Evolutionary conservation across 2,113 vertebrate species (phyloP).

Genomic region (Procavia capensis): DNA sequence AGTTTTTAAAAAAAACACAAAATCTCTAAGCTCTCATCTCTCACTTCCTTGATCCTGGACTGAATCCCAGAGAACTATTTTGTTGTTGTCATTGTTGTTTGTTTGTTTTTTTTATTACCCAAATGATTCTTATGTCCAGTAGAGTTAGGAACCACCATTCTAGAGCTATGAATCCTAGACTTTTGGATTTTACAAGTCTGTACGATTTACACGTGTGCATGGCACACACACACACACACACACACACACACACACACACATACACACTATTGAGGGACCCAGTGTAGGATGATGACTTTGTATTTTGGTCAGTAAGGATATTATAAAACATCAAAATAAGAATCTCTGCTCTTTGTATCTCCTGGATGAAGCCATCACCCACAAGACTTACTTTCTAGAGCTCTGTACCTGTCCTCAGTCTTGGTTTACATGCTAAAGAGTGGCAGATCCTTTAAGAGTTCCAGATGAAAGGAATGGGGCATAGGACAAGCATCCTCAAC

Average conservation of each 20-base stretch:
- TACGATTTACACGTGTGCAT: neutral
- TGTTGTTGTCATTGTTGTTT: constrained; percentile 13
- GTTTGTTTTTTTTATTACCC: too few relatives aligned
- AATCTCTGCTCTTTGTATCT: neutral
- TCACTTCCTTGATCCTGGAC: neutral
- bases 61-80: neutral
- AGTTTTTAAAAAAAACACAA: neutral
- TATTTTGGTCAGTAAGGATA: constrained; percentile 13
- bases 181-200: neutral
- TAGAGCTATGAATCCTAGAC: neutral
- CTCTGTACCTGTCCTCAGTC: neutral
- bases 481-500: neutral
- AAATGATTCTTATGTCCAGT: neutral
- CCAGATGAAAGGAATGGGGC: neutral
- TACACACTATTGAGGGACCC: neutral
- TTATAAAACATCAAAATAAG: constrained; percentile 20
- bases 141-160: neutral
- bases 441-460: rapidly evolving
- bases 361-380: neutral
- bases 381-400: neutral
- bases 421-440: neutral
- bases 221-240: neutral
- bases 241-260: neutral
- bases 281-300: neutral
- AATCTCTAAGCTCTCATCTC: neutral